phyloP scores from a whole-genome alignment of 2,888 invertebrate species.

The Nomada ruficornis region DNA sequence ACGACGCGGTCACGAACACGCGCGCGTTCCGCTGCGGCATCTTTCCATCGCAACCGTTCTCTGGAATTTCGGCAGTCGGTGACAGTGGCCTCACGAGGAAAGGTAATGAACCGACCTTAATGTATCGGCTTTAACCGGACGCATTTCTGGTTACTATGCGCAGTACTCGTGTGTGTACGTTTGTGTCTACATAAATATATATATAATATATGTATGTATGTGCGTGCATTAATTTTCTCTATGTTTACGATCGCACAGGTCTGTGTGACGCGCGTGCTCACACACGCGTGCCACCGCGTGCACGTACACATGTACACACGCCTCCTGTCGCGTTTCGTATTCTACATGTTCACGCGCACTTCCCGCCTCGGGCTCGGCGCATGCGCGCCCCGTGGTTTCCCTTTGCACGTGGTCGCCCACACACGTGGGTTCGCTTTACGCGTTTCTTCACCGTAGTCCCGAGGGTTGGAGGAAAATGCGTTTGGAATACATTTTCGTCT shows the following conservation, averaged over 20 bases:
- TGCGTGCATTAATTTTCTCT: neutral
- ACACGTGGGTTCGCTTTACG: conserved; percentile 39
- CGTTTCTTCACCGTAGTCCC: neutral
- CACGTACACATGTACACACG: neutral
- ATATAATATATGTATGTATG: neutral
- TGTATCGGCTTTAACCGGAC: neutral
- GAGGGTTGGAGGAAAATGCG: neutral
- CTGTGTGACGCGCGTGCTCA: no score
- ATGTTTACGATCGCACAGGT: neutral
- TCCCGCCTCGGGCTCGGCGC: conserved; percentile 51
- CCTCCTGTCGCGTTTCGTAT: conserved; percentile 16
- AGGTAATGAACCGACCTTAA: conserved; percentile 60
- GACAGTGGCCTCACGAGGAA: conserved; percentile 57
- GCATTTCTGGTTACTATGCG: neutral
- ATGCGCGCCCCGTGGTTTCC: conserved; percentile 30
- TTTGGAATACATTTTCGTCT: neutral
- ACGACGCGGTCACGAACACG: conserved; percentile 48
- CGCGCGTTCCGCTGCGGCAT: conserved; percentile 28
- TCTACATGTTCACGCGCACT: conserved; percentile 19
- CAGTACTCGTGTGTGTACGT: neutral
- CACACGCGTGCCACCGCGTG: no score
- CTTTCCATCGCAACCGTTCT: conserved; percentile 22
- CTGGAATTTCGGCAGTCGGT: conserved; percentile 58
- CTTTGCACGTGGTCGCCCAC: conserved; percentile 52
- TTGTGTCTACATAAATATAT: neutral